Evolutionary conservation across 1,140 invertebrate species (phyloP).

Genomic region (Drosophila elegans): DNA sequence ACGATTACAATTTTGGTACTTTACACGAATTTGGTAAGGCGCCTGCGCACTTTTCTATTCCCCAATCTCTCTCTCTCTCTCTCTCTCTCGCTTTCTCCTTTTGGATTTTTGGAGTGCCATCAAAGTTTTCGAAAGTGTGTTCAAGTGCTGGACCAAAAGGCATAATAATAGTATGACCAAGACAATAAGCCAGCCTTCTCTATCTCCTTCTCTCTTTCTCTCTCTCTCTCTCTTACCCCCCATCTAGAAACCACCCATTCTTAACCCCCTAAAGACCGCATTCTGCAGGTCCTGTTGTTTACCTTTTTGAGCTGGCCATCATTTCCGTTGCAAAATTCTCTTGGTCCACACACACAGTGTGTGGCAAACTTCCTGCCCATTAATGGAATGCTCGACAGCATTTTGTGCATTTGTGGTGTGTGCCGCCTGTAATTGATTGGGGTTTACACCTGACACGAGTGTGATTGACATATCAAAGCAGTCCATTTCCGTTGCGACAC

Average conservation of each 20-base stretch:
- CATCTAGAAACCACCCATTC: background rate
- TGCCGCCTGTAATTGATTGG: conserved; percentile 70
- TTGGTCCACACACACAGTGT: conserved; percentile 31
- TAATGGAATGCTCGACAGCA: conserved; percentile 25
- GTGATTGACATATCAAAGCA: conserved; percentile 69
- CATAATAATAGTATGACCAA: conserved; percentile 52
- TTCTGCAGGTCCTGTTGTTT: conserved; percentile 24
- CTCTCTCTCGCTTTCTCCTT: conserved; percentile 19
- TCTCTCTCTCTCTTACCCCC: background rate
- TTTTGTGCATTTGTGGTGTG: conserved; percentile 43
- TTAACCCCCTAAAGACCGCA: conserved; percentile 1
- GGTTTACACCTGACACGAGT: conserved; percentile 50
- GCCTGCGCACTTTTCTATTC: conserved; percentile 52
- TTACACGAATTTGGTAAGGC: conserved; percentile 51
- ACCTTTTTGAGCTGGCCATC: conserved; percentile 44
- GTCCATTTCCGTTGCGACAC: conserved; percentile 52
- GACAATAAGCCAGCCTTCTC: conserved; percentile 24
- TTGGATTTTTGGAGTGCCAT: conserved; percentile 59
- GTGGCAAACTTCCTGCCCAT: conserved; percentile 55
- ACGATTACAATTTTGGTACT: conserved; percentile 58
- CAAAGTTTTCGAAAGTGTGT: conserved; percentile 52
- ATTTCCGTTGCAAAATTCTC: conserved; percentile 72
- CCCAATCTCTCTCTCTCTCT: conserved; percentile 11
- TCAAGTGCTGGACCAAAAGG: conserved; percentile 59
- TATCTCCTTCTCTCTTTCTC: background rate